A percentile compares a stretch with the other conserved stretches of the same genome.
Evolutionary conservation across 2,888 invertebrate genomes (phyloP).

Genomic region (Odontothrips loti): DNA sequence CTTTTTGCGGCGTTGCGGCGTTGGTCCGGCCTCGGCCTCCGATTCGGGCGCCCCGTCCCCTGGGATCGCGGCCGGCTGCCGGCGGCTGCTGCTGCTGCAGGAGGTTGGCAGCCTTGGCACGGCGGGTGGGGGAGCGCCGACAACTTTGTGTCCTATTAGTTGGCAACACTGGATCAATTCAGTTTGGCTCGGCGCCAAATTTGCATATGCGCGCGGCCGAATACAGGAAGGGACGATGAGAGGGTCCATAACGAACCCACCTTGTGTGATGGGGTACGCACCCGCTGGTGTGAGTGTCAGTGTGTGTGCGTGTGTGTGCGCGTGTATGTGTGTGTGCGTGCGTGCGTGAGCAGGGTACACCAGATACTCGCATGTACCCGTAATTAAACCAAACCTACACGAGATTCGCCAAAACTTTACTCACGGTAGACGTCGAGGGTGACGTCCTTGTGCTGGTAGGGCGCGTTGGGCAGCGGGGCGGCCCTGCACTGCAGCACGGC

Average conservation of each 20-base stretch:
- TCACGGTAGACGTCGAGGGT: slow-evolving; percentile 67
- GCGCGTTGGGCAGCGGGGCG: slow-evolving; percentile 65
- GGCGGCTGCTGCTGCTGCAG: too few relatives aligned
- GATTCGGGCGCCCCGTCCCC: too few relatives aligned
- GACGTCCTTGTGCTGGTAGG: slow-evolving; percentile 66
- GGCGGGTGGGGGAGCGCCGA: too few relatives aligned
- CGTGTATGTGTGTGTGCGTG: background rate
- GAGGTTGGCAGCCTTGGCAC: too few relatives aligned
- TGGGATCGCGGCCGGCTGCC: too few relatives aligned
- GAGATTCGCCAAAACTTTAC: slow-evolving; percentile 42
- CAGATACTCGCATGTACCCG: background rate
- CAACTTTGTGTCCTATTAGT: background rate
- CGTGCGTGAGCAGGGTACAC: too few relatives aligned
- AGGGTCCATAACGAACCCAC: background rate
- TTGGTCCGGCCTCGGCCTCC: too few relatives aligned
- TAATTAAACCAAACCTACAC: too few relatives aligned
- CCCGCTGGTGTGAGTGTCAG: slow-evolving; percentile 44
- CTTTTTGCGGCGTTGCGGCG: too few relatives aligned
- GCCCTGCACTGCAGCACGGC: slow-evolving; percentile 73
- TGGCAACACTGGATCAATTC: slow-evolving; percentile 27
- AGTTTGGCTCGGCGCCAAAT: slow-evolving; percentile 30
- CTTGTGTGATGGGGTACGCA: background rate
- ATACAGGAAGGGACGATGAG: background rate
- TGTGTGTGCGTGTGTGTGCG: background rate
- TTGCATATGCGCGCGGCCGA: background rate